phyloP scores from a whole-genome alignment of 2,888 invertebrate species.

The Eristalis arbustorum region DNA sequence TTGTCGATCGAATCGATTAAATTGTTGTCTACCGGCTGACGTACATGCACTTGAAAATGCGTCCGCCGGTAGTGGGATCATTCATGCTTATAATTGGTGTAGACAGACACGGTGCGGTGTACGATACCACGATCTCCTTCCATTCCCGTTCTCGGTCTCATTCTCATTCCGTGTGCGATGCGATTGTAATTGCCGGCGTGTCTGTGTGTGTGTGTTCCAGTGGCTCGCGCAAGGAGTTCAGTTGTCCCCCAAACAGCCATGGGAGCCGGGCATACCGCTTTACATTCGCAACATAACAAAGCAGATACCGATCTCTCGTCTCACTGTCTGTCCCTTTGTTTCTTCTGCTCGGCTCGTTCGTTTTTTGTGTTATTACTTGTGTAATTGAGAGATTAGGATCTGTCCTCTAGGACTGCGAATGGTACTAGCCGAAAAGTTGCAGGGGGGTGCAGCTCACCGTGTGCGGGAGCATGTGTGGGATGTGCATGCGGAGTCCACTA shows the following conservation, averaged over 20 bases:
- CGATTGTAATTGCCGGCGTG: constrained; percentile 61
- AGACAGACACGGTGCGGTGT: constrained; percentile 57
- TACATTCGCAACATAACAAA: constrained; percentile 69
- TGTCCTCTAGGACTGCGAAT: constrained; percentile 39
- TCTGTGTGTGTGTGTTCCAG: not conserved
- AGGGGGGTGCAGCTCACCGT: constrained; percentile 11
- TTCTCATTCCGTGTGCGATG: constrained; percentile 51
- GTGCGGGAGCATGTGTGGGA: constrained; percentile 4
- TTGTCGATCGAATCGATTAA: constrained; percentile 67
- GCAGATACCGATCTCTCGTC: constrained; percentile 63
- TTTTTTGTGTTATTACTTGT: constrained; percentile 65
- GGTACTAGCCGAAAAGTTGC: not conserved
- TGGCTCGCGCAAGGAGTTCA: constrained; percentile 17
- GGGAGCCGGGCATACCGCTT: constrained; percentile 52
- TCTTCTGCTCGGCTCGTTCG: constrained; percentile 2
- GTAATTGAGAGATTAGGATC: constrained; percentile 70
- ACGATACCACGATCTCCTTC: constrained; percentile 20
- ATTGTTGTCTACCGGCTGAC: constrained; percentile 61
- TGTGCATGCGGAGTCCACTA: constrained; percentile 53
- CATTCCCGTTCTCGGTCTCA: not conserved
- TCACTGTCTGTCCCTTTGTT: constrained; percentile 67
- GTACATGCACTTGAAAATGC: constrained; percentile 67
- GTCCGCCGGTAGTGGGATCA: constrained; percentile 68
- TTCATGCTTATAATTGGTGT: constrained; percentile 70
- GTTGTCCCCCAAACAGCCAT: not conserved